Conservation (phyloP, 2,113 vertebrate species). For the Chiloscyllium plagiosum region DNA sequence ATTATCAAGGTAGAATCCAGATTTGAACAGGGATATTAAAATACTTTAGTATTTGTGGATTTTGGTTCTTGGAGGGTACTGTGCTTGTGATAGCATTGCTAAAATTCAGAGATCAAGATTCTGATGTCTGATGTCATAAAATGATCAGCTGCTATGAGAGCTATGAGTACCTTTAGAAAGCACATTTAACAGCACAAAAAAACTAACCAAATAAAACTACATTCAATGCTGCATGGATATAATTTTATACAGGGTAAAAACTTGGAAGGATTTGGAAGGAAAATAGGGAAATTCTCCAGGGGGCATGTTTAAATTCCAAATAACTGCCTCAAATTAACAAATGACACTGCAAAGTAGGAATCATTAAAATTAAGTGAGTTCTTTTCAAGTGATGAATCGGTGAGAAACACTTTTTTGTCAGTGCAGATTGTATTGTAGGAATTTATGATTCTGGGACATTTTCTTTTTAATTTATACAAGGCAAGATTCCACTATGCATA, state of each 20-base stretch:
- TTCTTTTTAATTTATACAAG: neutral
- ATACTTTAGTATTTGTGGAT: neutral
- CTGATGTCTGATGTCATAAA: neutral
- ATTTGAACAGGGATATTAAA: neutral
- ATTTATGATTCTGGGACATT: neutral
- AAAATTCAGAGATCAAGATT: neutral
- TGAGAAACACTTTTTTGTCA: neutral
- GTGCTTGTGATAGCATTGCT: neutral
- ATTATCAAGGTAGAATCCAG: neutral
- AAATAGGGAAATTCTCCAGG: neutral
- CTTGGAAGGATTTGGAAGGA: neutral
- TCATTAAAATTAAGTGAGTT: neutral
- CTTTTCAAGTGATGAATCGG: neutral
- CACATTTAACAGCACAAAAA: neutral
- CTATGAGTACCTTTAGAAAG: neutral
- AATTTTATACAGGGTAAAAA: neutral
- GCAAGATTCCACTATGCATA: neutral
- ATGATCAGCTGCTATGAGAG: neutral
- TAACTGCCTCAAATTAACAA: neutral
- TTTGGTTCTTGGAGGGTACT: neutral
- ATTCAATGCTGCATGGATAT: neutral
- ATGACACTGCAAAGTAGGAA: neutral
- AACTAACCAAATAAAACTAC: neutral
- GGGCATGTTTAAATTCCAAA: neutral
- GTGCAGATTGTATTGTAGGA: too few species aligned